These are phyloP conservation scores for Scaptomyza flava DNA, from an alignment of 2,888 invertebrate genomes.

Conservation along the genomic window DNA sequence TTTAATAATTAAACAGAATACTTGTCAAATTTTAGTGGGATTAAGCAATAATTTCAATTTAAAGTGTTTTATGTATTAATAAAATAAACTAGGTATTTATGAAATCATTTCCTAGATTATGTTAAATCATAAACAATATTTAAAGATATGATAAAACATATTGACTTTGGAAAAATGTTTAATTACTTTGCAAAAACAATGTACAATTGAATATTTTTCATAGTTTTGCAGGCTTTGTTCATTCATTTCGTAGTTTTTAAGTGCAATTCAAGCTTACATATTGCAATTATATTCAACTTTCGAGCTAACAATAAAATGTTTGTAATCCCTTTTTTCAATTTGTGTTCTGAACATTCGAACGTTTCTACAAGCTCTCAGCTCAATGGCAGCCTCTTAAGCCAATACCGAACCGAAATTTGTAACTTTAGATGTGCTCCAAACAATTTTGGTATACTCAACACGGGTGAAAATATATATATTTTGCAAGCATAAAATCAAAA, in stretches of 20 bases:
- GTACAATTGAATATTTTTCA: no score
- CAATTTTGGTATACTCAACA: conserved; percentile 29
- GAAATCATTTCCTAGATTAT: no score
- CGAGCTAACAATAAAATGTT: conserved; percentile 1
- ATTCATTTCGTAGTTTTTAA: no score
- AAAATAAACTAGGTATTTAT: no score
- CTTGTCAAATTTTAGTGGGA: background rate
- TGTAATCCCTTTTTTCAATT: conserved; percentile 12
- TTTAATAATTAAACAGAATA: background rate
- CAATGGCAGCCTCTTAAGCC: conserved; percentile 22
- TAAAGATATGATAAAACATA: no score
- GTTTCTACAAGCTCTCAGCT: conserved; percentile 2
- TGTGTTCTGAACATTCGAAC: conserved; percentile 5
- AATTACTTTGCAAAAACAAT: no score
- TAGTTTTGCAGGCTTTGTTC: no score
- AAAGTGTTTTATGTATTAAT: no score
- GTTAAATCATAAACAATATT: no score
- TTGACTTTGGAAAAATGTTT: no score
- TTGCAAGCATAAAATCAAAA: conserved; percentile 48
- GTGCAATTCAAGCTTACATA: background rate
- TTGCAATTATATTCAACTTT: background rate
- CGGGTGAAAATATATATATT: conserved; percentile 62
- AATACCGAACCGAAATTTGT: conserved; percentile 25
- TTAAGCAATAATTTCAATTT: background rate
- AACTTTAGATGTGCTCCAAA: conserved; percentile 33